A percentile compares a stretch with the other conserved stretches of the same genome.
Conservation (phyloP, 2,888 invertebrate genomes). For the Oscheius onirici region DNA sequence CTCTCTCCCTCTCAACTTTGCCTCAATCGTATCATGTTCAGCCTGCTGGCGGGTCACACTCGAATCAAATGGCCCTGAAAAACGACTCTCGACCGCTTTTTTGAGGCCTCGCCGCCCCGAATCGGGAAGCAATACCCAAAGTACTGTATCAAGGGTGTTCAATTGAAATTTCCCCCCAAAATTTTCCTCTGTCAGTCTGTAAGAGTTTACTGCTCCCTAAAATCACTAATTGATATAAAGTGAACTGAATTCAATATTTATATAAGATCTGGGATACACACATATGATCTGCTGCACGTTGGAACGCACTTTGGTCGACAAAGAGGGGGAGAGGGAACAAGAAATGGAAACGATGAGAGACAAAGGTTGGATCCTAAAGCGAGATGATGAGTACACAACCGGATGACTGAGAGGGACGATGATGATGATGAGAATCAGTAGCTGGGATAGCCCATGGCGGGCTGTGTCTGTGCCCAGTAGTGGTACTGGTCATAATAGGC, state of each 20-base stretch:
- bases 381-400: not conserved
- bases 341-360: not conserved
- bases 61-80: slow-evolving; percentile 14
- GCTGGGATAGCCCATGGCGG: not conserved
- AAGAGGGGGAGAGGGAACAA: not conserved
- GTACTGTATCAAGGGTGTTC: too few relatives aligned
- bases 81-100: slow-evolving; percentile 22
- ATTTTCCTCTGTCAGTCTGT: too few relatives aligned
- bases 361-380: not conserved
- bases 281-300: slow-evolving; percentile 2
- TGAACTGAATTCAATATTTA: slow-evolving; percentile 26
- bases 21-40: not conserved
- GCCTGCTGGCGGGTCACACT: not conserved
- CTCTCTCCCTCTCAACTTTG: not conserved
- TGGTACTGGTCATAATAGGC: not conserved
- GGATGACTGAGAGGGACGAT: not conserved
- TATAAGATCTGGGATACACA: slow-evolving; percentile 28
- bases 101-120: not conserved
- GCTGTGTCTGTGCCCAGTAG: slow-evolving; percentile 5
- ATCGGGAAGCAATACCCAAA: too few relatives aligned
- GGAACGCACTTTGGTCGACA: slow-evolving; percentile 23
- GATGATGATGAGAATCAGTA: not conserved
- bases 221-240: too few relatives aligned
- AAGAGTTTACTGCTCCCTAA: too few relatives aligned
- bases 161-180: too few relatives aligned